Base-by-base conservation (phyloP, 1,140 invertebrate species). In the Charaxes varanes region DNA sequence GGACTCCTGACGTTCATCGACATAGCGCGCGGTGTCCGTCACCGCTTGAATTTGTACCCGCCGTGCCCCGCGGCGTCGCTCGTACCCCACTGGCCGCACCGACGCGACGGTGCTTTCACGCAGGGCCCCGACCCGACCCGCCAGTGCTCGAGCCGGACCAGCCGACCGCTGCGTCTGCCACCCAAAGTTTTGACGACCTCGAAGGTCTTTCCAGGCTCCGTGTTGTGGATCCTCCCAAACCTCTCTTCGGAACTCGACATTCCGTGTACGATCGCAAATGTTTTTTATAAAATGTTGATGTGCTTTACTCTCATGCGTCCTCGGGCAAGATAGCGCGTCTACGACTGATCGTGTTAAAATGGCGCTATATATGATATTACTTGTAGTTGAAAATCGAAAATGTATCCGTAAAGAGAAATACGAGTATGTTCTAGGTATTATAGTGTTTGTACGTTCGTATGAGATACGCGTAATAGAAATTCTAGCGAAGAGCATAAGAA, bases 1-100 rank as follows among this genome's bases (percentile, higher is more conserved):
- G 52, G 83, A 85, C 50, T 85, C 83, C 63, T 85, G 83, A 85
- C 71, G 65, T 22, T 59, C 71, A 26, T 32, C 48, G 26, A 78
- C 73, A 21, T 78, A 82, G 62, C 43, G 59, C 55, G 58, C 34
- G 30, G 41, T 34, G 10, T 54, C 36, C 18, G 50, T 57, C 51
- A 47, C 41, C 33, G 56, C 50, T 18, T 73, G 68, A 69, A 59
- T 26, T 40, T 19, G 11, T 18, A 8, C 44, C 15, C 7, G 11
- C 13, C 11, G 11, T 13, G 23, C 32, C 33, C n/a, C 10, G 1
- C 21, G 40, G 34, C 46, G 11, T 36, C 32, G 15, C 17, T 18
- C 32, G 22, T 1, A 10, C 12, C 16, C 12, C 12, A 42, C 48
- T 46, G 57, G 49, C 57, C 46, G 57, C 53, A 53, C 53, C 11